Evolutionary conservation across 2,113 vertebrate species (phyloP).

Genomic region (Catharus minimus): DNA sequence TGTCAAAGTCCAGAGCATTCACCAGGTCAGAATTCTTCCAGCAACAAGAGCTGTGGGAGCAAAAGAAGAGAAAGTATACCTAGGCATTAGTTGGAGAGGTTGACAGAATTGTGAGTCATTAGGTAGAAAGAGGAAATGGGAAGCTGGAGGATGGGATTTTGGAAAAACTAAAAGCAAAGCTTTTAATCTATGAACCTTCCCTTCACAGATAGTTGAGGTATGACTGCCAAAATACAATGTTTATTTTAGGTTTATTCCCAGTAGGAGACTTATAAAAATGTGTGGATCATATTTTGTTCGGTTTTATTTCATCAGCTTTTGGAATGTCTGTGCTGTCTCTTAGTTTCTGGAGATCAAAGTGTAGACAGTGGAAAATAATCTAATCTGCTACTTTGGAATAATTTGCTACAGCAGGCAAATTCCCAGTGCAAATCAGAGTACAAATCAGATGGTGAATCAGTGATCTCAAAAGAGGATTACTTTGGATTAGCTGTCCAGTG

Average conservation of each 20-base stretch:
- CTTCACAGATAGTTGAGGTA: background rate
- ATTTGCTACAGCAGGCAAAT: constrained; percentile 8
- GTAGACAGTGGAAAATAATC: background rate
- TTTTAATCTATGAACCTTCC: constrained; percentile 1
- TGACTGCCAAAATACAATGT: background rate
- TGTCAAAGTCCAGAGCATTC: background rate
- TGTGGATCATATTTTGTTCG: background rate
- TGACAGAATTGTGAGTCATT: background rate
- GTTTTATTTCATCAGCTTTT: background rate
- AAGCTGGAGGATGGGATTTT: background rate
- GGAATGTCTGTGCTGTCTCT: background rate
- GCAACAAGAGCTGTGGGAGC: background rate
- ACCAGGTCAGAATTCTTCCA: background rate
- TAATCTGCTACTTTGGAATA: constrained; percentile 11
- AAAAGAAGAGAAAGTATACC: background rate
- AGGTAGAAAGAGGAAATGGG: background rate
- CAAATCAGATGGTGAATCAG: background rate
- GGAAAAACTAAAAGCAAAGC: constrained; percentile 5
- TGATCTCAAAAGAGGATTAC: constrained; percentile 54
- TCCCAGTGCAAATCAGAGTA: constrained; percentile 2
- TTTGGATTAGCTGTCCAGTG: constrained; percentile 38
- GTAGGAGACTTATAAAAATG: background rate
- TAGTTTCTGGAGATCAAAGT: background rate
- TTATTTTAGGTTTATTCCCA: background rate
- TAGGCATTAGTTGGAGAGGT: background rate